Evolutionary conservation across 2,888 invertebrate genomes (phyloP), one percentile per base, ranked within the genome.

Genomic region (Ophion costatus): DNA sequence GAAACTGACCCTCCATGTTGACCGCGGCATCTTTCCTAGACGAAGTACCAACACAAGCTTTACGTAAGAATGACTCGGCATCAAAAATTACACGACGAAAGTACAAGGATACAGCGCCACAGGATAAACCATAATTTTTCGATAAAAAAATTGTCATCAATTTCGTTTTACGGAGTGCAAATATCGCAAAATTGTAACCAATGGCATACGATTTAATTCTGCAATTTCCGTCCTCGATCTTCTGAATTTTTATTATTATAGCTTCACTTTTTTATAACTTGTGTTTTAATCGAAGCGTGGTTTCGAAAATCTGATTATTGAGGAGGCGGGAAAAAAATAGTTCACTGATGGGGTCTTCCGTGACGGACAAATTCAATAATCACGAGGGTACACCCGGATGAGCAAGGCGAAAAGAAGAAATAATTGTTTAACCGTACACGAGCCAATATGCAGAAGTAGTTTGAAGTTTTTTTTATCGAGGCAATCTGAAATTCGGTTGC

Each of bases 1-100:
- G 94, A 94, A 99, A 99, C 89, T 98, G 98, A 1, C 98, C 98
- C 91, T 99, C 98, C 98, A 99, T 98, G 83, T 96, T 96, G 76
- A 99, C 97, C 82, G 98, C 97, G 0, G 98, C 98, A 94, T 98
- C 98, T 95, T 97, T 97, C 93, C 98, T 99, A 93, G 38, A 95
- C 94, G 86, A 87, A 88, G 64, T 88, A 64, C 88, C 80, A 74
- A 84, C 17, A 4, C 11, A 51, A 51, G 51, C 17, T 51, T 51
- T 14, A 14, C 17, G 14, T 51, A 14, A 51, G 17, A 51, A 51
- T 14, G 59, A 6, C 20, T 22, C 2, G 0, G 0, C 9, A 59
- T 10, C 2, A 59, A 29, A 51, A 7, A 63, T 14, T 51, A 51
- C 42, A 7, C n/a, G 14, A 59, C 1, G 20, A 9, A 59, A 59